Evolutionary conservation across 2,797 vertebrate species (phyloP), one percentile per base, ranked within the genome.

Genomic region (Hapalemur alaotrensis): DNA sequence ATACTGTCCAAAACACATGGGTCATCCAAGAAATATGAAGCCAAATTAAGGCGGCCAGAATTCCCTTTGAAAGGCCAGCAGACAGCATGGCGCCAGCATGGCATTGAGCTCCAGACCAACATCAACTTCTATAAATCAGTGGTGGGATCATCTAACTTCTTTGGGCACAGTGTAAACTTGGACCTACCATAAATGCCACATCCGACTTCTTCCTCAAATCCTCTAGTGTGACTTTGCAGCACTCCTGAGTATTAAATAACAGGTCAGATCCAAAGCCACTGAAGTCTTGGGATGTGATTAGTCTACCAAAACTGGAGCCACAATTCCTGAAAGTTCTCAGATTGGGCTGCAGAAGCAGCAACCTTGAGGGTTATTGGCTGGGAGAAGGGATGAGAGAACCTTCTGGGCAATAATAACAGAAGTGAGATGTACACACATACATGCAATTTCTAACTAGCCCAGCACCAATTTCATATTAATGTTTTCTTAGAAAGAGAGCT

Each of bases 51-150:
- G 79, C 86, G 89, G 91, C 95, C 91, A 95, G 96, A 70, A 95
- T 78, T 82, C 78, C 78, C 94, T 85, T 50, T 72, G 75, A 96
- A 95, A 96, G 89, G 93, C 96, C 96, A 96, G 93, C 96, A 98
- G 97, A 98, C 97, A 96, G 91, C 89, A 87, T 97, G 97, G 96
- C 95, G 32, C 97, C 97, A 89, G 80, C 22, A 18, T 12, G 30
- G 59, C 22, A 46, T 69, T 83, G 43, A 84, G 57, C 70, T 87
- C 96, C 95, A 94, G 96, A 97, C 96, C 96, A 92, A 96, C 76
- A 95, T 97, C 98, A 96, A 70, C 81, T 95, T 92, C 70, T 48
- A 97, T 97, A 93, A 97, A 96, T 97, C 95, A 96, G 61, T 28
- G 75, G 69, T 9, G 41, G 7, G 4, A 79, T 23, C 86, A 85